Evolutionary conservation across 2,797 vertebrate genomes (phyloP), one percentile per base, ranked within the genome.

Genomic region (Phoebastria nigripes): DNA sequence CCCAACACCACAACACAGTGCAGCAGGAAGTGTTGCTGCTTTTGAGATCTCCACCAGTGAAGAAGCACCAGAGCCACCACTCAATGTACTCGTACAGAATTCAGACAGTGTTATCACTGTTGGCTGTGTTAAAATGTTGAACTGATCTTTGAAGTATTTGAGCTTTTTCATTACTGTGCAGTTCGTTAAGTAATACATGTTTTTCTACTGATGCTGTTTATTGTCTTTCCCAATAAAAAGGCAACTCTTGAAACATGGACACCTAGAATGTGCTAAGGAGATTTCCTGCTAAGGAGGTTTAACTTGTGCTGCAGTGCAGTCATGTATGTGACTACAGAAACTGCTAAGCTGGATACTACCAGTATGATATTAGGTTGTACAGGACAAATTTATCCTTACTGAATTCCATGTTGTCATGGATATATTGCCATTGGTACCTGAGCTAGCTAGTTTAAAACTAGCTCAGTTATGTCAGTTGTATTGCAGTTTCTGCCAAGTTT

Each of bases 371-470:
- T 49, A 85, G 21, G 44, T 47, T 59, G n/a, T 54, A 33, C 22
- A 72, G 61, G 77, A 55, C 9, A 74, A 78, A 67, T 86, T 44
- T 42, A 6, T 71, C 49, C 33, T 25, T 46, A 4, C 19, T 72
- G 72, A 78, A 42, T 89, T 82, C 33, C 69, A 5, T 11, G 19
- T 94, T 92, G 52, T 76, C 83, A 79, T 76, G 77, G 86, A 29
- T 78, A 69, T 58, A 6, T 31, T 39, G 33, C 62, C 47, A 35
- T 10, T 70, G 51, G 39, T 52, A 55, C 62, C 62, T 55, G 63
- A 55, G 37, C 31, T 52, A 49, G 26, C 33, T 69, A 33, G 54
- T 79, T 66, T 62, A 62, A 51, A 86, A 54, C 80, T 39, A 44
- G 20, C 74, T 89, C 51, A 54, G 47, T 19, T 79, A 24, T 52